Evolutionary conservation across 2,797 vertebrate species (phyloP).

Genomic region (Sebastes matsubarae): DNA sequence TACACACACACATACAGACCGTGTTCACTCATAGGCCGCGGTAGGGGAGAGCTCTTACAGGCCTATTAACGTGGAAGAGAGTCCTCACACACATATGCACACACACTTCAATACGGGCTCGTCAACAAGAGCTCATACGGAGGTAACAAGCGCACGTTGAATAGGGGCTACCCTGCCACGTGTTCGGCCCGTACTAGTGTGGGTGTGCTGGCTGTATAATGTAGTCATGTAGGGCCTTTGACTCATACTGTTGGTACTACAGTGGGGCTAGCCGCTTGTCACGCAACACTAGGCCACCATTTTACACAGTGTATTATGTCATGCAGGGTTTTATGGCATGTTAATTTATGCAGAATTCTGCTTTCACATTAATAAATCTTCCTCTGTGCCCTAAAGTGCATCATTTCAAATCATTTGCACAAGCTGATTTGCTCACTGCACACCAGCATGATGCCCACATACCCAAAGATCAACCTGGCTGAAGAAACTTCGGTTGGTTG

Average conservation of each 20-base stretch:
- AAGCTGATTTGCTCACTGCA: not conserved
- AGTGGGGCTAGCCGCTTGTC: not conserved
- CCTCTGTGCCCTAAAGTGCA: not conserved
- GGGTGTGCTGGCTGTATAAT: slow-evolving; percentile 10
- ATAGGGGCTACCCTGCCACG: slow-evolving; percentile 38
- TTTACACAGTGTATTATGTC: not conserved
- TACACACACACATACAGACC: not conserved
- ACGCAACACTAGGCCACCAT: not conserved
- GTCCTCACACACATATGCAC: not conserved
- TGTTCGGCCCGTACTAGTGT: slow-evolving; percentile 9
- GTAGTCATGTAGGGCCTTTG: slow-evolving; percentile 26
- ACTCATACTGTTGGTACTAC: slow-evolving; percentile 21
- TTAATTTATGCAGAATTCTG: not conserved
- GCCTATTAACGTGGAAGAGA: slow-evolving; percentile 37
- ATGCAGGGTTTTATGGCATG: too few relatives aligned
- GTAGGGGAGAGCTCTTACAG: slow-evolving; percentile 62
- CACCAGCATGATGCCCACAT: not conserved
- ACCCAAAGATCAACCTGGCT: not conserved
- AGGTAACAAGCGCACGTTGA: slow-evolving; percentile 25
- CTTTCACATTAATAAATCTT: not conserved
- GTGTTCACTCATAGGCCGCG: slow-evolving; percentile 59
- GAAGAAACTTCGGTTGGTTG: not conserved
- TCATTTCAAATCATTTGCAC: not conserved
- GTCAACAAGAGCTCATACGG: slow-evolving; percentile 1
- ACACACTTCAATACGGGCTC: slow-evolving; percentile 7